Conservation (phyloP, 2,113 vertebrate species). For the Pelusios castaneus region DNA sequence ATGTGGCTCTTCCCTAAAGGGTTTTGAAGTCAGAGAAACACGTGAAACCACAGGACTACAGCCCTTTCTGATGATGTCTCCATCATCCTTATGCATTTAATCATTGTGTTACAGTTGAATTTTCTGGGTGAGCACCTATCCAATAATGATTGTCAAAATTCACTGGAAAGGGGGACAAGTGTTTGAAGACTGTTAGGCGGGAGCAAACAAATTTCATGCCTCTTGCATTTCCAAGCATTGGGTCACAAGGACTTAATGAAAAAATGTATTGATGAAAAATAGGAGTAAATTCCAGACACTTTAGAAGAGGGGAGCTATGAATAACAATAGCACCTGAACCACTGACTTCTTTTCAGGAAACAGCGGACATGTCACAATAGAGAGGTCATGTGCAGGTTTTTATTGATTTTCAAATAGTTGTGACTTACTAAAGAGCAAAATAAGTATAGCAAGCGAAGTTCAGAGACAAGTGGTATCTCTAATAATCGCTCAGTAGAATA, state of each 20-base stretch:
- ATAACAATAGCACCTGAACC: neutral
- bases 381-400: neutral
- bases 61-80: conserved; percentile 40
- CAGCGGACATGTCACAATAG: neutral
- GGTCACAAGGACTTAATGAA: neutral
- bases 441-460: neutral
- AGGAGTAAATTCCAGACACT: neutral
- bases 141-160: neutral
- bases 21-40: conserved; percentile 53
- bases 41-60: conserved; percentile 13
- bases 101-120: conserved; percentile 34
- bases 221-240: neutral
- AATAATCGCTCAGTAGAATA: neutral
- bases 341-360: neutral
- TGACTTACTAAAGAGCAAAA: neutral
- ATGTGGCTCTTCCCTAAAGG: conserved; percentile 40
- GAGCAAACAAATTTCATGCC: neutral
- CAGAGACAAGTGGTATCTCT: neutral
- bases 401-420: neutral
- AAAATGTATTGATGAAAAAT: neutral
- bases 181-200: neutral
- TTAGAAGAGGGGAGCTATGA: neutral
- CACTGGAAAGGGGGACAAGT: neutral
- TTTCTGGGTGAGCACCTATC: neutral
- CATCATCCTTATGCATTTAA: conserved; percentile 45